Percentiles rank a stretch among this genome's conserved stretches.
Evolutionary conservation across 2,888 invertebrate species (phyloP).

Genomic region (Sinotaia quadrata): DNA sequence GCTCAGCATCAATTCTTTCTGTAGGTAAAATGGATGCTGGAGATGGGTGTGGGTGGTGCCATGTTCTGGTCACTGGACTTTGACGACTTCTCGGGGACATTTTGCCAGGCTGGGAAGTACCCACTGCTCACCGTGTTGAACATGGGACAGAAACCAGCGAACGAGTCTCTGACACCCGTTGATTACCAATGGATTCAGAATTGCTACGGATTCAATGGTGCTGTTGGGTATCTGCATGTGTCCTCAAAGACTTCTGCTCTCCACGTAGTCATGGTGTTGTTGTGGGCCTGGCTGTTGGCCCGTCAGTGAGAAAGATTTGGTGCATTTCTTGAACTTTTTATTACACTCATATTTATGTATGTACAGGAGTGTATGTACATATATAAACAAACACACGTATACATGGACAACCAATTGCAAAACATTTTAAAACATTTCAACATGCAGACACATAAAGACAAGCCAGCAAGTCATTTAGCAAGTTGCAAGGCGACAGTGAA

Average conservation of each 20-base stretch:
- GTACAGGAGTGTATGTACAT: too few relatives aligned
- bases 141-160: neutral
- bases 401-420: too few relatives aligned
- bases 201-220: constrained; percentile 14
- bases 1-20: neutral
- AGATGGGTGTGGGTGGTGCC: constrained; percentile 29
- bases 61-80: constrained; percentile 39
- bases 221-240: neutral
- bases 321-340: too few relatives aligned
- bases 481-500: too few relatives aligned
- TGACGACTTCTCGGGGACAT: constrained; percentile 36
- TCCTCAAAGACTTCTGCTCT: neutral
- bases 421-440: too few relatives aligned
- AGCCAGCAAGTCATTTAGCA: too few relatives aligned
- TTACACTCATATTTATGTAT: too few relatives aligned
- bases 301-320: too few relatives aligned
- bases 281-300: too few relatives aligned
- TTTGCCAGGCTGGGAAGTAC: constrained; percentile 24
- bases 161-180: constrained; percentile 1
- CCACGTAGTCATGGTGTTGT: neutral
- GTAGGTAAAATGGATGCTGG: constrained; percentile 34
- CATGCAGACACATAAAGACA: too few relatives aligned
- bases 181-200: constrained; percentile 21
- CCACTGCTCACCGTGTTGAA: too few relatives aligned
- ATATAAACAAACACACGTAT: too few relatives aligned